Conservation (phyloP, 2,113 vertebrate genomes). For the Euleptes europaea region DNA sequence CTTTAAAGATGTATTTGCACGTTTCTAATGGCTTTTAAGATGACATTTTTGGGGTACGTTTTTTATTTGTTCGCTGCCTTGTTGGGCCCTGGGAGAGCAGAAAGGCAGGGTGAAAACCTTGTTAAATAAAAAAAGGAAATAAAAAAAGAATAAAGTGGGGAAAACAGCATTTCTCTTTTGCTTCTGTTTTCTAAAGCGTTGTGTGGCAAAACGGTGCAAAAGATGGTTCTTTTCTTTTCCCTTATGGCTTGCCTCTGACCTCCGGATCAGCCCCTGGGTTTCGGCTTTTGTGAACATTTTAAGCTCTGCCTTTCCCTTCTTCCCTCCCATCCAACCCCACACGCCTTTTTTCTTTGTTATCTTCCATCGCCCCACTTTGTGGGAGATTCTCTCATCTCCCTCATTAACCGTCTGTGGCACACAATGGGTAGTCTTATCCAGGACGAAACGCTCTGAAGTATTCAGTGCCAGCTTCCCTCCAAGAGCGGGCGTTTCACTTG, state of each 20-base stretch:
- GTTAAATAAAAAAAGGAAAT: no score
- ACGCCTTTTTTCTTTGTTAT: slow-evolving; percentile 4
- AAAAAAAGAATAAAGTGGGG: neutral
- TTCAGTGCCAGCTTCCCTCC: accelerated
- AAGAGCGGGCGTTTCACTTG: neutral
- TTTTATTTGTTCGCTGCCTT: no score
- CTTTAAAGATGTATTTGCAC: no score
- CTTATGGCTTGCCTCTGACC: neutral
- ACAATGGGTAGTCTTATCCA: neutral
- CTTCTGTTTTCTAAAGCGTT: neutral
- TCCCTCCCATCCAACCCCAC: neutral
- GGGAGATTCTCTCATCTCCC: neutral
- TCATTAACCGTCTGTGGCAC: slow-evolving; percentile 5
- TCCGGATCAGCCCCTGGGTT: neutral
- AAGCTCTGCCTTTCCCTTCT: neutral
- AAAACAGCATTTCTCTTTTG: neutral
- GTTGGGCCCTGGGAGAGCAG: no score
- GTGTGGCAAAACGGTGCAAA: neutral
- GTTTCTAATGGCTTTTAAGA: no score
- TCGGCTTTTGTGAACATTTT: slow-evolving; percentile 10
- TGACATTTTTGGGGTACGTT: no score
- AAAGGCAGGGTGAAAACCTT: no score
- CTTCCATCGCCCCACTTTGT: neutral
- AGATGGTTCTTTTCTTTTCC: neutral
- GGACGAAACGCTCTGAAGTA: neutral